phyloP scores from a whole-genome alignment of 2,797 vertebrate genomes.

The Sarcoramphus papa region DNA sequence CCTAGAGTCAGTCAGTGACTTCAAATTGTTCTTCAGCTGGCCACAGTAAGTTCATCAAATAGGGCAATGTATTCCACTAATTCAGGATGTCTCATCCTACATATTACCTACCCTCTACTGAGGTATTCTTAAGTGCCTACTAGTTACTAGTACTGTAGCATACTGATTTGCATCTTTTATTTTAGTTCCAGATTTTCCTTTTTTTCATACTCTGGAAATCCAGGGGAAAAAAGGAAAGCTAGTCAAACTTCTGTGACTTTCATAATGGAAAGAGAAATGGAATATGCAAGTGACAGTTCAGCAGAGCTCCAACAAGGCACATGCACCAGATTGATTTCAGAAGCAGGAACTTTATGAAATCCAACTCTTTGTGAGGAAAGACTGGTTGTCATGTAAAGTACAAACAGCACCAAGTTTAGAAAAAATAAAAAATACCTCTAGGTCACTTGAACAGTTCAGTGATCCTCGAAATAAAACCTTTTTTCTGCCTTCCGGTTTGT shows the following conservation, averaged over 20 bases:
- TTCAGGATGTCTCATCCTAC: background rate
- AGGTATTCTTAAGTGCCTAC: background rate
- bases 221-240: background rate
- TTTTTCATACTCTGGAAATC: background rate
- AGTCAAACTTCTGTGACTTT: background rate
- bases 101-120: background rate
- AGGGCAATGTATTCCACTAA: background rate
- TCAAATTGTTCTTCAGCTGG: background rate
- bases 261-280: background rate
- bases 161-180: background rate
- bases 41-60: background rate
- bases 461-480: background rate
- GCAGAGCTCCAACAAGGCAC: background rate
- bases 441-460: background rate
- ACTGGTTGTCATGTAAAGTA: fast-evolving
- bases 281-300: background rate
- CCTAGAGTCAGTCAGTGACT: background rate
- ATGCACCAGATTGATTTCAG: background rate
- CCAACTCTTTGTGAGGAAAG: background rate
- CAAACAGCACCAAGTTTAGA: background rate
- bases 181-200: background rate
- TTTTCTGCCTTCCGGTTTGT: background rate
- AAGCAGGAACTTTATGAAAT: background rate
- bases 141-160: background rate
- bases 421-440: background rate